These are phyloP conservation scores for Rotaria macrura DNA, from an alignment of 2,888 invertebrate genomes.

Conservation along the genomic window DNA sequence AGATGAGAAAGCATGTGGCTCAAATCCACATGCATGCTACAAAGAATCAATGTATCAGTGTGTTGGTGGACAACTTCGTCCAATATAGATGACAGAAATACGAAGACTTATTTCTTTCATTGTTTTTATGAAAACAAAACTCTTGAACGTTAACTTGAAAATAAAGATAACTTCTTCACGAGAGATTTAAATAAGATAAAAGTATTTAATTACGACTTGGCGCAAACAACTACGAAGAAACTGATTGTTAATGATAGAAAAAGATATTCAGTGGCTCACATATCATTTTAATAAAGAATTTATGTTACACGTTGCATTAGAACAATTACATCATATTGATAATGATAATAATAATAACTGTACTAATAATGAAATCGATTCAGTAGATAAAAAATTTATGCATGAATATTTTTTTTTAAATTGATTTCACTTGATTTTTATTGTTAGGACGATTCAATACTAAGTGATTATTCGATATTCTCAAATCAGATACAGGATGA, in stretches of 20 bases:
- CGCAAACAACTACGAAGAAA: neutral
- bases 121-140: no score
- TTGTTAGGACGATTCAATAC: neutral
- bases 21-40: neutral
- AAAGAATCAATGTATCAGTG: neutral
- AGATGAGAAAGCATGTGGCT: neutral
- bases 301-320: neutral
- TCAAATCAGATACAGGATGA: neutral
- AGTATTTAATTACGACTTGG: neutral
- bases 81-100: constrained; percentile 32
- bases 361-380: neutral
- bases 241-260: neutral
- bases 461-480: neutral
- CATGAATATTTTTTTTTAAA: no score
- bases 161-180: no score
- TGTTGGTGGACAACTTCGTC: constrained; percentile 37
- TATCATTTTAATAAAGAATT: neutral
- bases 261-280: neutral
- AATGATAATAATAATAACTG: no score
- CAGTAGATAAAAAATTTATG: neutral
- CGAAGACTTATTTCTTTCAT: neutral
- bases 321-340: neutral
- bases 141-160: no score
- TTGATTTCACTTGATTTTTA: neutral
- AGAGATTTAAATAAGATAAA: no score